These are phyloP conservation scores for Zoanthus gigantus DNA, from an alignment of 92 coral and sea anemone genomes.

Conservation along the genomic window DNA sequence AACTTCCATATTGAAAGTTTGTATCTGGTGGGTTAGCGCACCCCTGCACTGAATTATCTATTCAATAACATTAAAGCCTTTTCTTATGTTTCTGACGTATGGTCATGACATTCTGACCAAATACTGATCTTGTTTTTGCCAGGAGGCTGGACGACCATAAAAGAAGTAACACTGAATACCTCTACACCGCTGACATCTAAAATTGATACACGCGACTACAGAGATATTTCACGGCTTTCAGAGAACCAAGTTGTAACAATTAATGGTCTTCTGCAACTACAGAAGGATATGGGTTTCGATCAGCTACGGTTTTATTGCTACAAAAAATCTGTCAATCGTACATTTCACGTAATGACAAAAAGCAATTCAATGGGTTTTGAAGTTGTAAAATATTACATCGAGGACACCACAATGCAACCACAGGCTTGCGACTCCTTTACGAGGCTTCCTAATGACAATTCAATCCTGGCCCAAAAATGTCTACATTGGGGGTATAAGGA, in stretches of 20 bases:
- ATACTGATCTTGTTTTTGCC: not conserved
- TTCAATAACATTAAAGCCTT: no score
- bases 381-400: constrained; percentile 71
- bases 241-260: constrained; percentile 61
- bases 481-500: constrained; percentile 77
- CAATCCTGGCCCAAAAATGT: constrained; percentile 73
- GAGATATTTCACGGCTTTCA: constrained; percentile 24
- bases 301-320: constrained; percentile 83
- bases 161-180: constrained; percentile 53
- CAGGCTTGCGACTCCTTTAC: constrained; percentile 81
- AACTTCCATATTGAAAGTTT: no score
- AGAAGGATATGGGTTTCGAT: constrained; percentile 66
- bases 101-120: not conserved
- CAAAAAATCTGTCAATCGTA: constrained; percentile 74
- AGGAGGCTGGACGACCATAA: constrained; percentile 96
- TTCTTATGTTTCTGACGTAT: no score
- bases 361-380: constrained; percentile 50
- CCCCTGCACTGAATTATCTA: no score
- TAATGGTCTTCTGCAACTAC: constrained; percentile 54
- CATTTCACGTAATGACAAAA: constrained; percentile 80
- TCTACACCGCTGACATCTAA: constrained; percentile 36
- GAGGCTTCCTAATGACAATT: constrained; percentile 75
- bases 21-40: no score
- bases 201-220: constrained; percentile 69
- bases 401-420: constrained; percentile 56